phyloP scores from a whole-genome alignment of 1,140 invertebrate species.

The Drosophila kurseongensis region DNA sequence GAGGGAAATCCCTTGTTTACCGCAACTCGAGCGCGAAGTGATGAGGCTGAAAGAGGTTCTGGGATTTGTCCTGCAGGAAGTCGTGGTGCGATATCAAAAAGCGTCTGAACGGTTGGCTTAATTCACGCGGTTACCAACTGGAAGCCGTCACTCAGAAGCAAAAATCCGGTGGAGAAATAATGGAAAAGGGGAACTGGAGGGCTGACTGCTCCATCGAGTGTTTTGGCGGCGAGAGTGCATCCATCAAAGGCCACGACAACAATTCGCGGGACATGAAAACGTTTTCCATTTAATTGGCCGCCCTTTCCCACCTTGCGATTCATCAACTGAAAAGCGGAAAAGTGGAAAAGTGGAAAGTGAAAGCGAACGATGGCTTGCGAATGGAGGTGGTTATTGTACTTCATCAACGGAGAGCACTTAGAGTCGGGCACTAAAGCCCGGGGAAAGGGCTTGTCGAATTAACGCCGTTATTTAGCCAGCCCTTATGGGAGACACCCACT shows the following conservation, averaged over 20 bases:
- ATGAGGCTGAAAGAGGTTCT: neutral
- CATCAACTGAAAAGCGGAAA: slow-evolving; percentile 62
- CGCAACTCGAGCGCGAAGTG: slow-evolving; percentile 13
- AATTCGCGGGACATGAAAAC: slow-evolving; percentile 57
- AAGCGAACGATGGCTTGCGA: neutral
- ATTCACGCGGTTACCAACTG: slow-evolving; percentile 15
- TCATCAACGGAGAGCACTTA: slow-evolving; percentile 55
- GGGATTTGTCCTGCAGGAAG: slow-evolving; percentile 50
- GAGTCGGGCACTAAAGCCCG: slow-evolving; percentile 18
- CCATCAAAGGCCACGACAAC: slow-evolving; percentile 67
- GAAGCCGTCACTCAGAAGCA: slow-evolving; percentile 20
- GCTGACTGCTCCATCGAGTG: slow-evolving; percentile 50
- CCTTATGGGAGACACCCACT: slow-evolving; percentile 55
- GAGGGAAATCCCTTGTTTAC: slow-evolving; percentile 39
- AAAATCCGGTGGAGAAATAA: neutral
- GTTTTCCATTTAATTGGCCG: slow-evolving; percentile 74
- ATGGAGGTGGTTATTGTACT: slow-evolving; percentile 31
- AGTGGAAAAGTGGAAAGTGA: slow-evolving; percentile 37
- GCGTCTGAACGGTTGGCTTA: slow-evolving; percentile 21
- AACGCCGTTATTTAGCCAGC: slow-evolving; percentile 58
- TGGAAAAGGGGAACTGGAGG: neutral
- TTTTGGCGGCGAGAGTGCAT: slow-evolving; percentile 57
- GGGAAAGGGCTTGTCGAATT: slow-evolving; percentile 58
- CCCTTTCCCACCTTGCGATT: slow-evolving; percentile 28
- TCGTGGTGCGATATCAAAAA: slow-evolving; percentile 46